A percentile compares a stretch with the other conserved stretches of the same genome.
Conservation (phyloP, 2,797 vertebrate genomes). For the Parauchenoglanis punctatus region DNA sequence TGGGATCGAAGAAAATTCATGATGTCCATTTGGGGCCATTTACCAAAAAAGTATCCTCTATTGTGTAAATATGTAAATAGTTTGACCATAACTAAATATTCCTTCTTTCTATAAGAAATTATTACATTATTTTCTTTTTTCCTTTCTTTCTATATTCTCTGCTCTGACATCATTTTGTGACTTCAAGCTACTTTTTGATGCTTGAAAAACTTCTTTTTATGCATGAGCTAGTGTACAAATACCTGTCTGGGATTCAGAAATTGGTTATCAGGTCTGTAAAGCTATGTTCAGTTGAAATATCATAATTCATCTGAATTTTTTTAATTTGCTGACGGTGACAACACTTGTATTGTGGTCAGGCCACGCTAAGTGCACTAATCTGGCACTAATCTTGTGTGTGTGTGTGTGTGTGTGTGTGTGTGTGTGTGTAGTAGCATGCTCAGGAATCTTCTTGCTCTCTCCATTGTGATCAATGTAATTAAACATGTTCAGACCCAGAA, state of each 20-base stretch:
- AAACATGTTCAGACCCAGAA: background rate
- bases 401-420: background rate
- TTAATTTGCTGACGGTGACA: no score
- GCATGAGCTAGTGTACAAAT: background rate
- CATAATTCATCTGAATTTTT: background rate
- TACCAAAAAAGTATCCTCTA: background rate
- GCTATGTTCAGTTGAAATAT: background rate
- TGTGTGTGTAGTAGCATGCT: background rate
- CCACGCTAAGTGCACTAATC: background rate
- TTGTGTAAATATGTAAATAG: background rate
- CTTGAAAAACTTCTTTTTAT: no score
- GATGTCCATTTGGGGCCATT: background rate
- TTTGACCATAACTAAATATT: background rate
- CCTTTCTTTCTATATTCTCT: no score
- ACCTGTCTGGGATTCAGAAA: background rate
- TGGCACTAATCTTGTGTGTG: background rate
- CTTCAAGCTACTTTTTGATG: background rate
- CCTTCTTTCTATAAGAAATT: background rate
- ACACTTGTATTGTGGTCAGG: background rate
- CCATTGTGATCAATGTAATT: conserved; percentile 13
- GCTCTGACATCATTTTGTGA: background rate
- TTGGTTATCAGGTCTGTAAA: background rate
- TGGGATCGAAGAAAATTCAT: background rate
- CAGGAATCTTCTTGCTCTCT: background rate
- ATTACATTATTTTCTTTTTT: background rate